Percentiles rank a stretch among this genome's conserved stretches.
phyloP scores from a whole-genome alignment of 2,113 vertebrate species.

The Corynorhinus townsendii region DNA sequence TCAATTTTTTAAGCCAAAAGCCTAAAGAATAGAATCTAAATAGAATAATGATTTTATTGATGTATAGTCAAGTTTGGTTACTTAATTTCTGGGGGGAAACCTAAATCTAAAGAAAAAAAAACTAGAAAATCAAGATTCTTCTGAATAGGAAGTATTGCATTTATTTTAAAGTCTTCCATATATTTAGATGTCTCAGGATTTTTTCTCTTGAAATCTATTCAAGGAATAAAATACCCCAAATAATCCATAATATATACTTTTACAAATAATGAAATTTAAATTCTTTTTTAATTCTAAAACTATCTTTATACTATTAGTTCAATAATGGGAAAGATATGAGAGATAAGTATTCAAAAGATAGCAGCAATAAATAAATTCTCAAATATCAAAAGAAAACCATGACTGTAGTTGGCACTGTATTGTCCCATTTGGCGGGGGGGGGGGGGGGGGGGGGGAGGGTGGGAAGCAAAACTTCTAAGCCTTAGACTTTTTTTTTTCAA shows the following conservation, averaged over 20 bases:
- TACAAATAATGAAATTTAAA: background rate
- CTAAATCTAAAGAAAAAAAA: conserved; percentile 21
- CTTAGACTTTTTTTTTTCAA: background rate
- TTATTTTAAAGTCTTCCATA: background rate
- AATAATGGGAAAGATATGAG: background rate
- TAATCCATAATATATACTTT: background rate
- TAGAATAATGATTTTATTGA: background rate
- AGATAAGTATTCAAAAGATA: background rate
- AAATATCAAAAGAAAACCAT: conserved; percentile 4
- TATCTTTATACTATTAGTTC: background rate
- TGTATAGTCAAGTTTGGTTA: conserved; percentile 2
- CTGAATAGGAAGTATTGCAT: background rate
- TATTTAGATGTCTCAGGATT: background rate
- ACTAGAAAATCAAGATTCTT: background rate
- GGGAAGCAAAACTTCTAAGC: background rate
- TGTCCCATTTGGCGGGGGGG: background rate
- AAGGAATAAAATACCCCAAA: background rate
- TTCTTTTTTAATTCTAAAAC: conserved; percentile 4
- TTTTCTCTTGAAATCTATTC: background rate
- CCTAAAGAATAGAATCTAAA: background rate
- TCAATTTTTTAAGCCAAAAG: background rate
- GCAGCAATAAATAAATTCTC: background rate
- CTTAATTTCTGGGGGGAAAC: background rate
- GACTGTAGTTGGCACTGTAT: background rate
- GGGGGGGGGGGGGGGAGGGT: background rate